phyloP scores from a whole-genome alignment of 2,888 invertebrate genomes.

The Caradrina clavipalpis region DNA sequence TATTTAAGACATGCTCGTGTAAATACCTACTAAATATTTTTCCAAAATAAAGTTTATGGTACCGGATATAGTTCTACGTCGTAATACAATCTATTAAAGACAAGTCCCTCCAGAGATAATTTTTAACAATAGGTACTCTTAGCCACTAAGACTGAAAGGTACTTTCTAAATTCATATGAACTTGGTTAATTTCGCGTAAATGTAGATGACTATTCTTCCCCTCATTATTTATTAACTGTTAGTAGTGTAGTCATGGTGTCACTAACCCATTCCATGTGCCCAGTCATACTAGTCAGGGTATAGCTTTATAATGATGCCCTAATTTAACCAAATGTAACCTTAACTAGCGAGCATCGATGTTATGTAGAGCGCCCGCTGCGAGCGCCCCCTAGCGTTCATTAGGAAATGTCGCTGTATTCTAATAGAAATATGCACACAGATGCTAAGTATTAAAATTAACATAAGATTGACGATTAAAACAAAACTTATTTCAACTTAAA shows the following conservation, averaged over 20 bases:
- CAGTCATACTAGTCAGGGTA: conserved; percentile 87
- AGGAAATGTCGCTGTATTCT: conserved; percentile 73
- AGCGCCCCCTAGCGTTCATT: conserved; percentile 67
- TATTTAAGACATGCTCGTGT: conserved; percentile 73
- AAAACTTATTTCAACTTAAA: conserved; percentile 84
- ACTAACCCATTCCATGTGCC: conserved; percentile 87
- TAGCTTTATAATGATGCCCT: conserved; percentile 78
- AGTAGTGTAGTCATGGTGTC: conserved; percentile 74
- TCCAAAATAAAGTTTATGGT: conserved; percentile 77
- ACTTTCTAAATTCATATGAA: conserved; percentile 76
- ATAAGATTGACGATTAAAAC: conserved; percentile 78
- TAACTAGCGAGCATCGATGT: conserved; percentile 69
- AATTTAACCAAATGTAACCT: conserved; percentile 71
- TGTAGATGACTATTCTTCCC: conserved; percentile 59
- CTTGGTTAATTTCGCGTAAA: conserved; percentile 67
- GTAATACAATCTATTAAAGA: conserved; percentile 82
- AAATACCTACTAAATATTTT: conserved; percentile 81
- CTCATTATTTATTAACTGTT: conserved; percentile 68
- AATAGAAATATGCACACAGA: conserved; percentile 76
- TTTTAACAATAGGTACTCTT: conserved; percentile 83
- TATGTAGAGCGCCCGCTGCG: conserved; percentile 48
- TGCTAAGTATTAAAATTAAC: conserved; percentile 76
- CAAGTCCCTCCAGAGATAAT: conserved; percentile 88
- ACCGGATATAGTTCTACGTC: conserved; percentile 80
- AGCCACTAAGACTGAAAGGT: conserved; percentile 89